A percentile compares a stretch with the other conserved stretches of the same genome.
These are phyloP conservation scores for Clytia hemisphaerica DNA, from an alignment of 30 jellyfish, hydroid and myxozoan species.

Conservation along the genomic window DNA sequence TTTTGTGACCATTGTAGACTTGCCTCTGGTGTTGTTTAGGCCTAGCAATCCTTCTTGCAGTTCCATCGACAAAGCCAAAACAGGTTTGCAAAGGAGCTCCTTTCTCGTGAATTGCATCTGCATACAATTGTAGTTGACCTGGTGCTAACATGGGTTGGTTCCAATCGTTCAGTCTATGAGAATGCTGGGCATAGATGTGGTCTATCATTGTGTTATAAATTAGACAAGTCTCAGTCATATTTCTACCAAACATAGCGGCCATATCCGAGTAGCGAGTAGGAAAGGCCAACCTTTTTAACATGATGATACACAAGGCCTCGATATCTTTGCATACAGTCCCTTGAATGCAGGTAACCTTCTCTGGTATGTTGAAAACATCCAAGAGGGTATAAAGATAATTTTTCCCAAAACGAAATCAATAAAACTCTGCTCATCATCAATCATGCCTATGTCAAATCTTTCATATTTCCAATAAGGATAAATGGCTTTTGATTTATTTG, in stretches of 20 bases:
- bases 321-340: constrained; percentile 5
- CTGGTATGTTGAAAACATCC: too few species aligned
- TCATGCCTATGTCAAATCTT: too few species aligned
- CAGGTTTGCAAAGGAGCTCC: constrained; percentile 54
- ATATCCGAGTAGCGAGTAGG: constrained; percentile 6
- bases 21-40: constrained; percentile 28
- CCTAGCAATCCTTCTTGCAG: constrained; percentile 24
- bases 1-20: constrained; percentile 47
- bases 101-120: constrained; percentile 28
- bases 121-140: constrained; percentile 14
- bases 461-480: too few species aligned
- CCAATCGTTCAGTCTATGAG: constrained; percentile 22
- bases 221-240: constrained; percentile 37
- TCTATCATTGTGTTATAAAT: constrained; percentile 42
- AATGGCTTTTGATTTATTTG: too few species aligned
- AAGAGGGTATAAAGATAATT: too few species aligned
- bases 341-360: too few species aligned
- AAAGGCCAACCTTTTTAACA: constrained; percentile 12
- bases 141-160: constrained; percentile 45
- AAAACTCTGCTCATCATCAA: too few species aligned
- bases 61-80: constrained; percentile 40
- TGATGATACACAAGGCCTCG: constrained; percentile 13
- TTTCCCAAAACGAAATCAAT: too few species aligned
- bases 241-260: constrained; percentile 1
- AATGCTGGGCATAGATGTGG: constrained; percentile 3